These are phyloP conservation scores for Diaperis boleti DNA, from an alignment of 2,888 invertebrate genomes.

Conservation along the genomic window DNA sequence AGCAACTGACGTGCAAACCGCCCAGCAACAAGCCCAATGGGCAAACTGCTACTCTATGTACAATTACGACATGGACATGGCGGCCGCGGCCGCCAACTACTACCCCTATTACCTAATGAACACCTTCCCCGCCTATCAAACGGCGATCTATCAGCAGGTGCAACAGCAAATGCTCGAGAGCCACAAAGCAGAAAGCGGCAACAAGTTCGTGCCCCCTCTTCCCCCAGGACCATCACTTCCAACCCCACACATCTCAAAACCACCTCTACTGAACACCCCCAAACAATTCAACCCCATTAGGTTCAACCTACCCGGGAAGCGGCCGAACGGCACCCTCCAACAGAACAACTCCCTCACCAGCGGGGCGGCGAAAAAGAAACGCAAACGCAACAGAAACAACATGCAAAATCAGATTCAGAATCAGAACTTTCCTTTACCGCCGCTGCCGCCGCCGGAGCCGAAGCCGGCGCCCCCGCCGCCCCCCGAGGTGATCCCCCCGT, in stretches of 20 bases:
- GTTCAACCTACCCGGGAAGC: conserved; percentile 68
- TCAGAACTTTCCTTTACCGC: conserved; percentile 65
- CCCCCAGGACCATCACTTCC: conserved; percentile 47
- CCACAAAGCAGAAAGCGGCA: conserved; percentile 24
- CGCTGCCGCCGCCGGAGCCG: conserved; percentile 68
- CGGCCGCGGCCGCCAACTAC: conserved; percentile 21
- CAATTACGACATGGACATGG: conserved; percentile 40
- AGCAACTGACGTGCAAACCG: conserved; percentile 11
- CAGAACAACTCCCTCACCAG: conserved; percentile 65
- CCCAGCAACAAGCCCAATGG: conserved; percentile 35
- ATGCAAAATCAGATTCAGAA: conserved; percentile 62
- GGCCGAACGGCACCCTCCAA: conserved; percentile 57
- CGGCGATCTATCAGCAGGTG: conserved; percentile 41
- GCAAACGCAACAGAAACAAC: conserved; percentile 78
- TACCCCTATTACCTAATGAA: conserved; percentile 38
- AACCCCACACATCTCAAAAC: conserved; percentile 54
- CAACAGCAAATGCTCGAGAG: conserved; percentile 38
- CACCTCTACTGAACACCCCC: conserved; percentile 60
- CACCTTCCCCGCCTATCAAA: conserved; percentile 33
- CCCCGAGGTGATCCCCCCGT: conserved; percentile 68
- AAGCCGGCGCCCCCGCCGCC: conserved; percentile 70
- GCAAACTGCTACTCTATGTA: conserved; percentile 39
- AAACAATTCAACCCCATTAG: conserved; percentile 69
- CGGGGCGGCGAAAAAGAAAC: conserved; percentile 79
- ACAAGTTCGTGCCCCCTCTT: conserved; percentile 45